Base-by-base conservation (phyloP, 2,113 vertebrate genomes). In the Lates calcarifer region DNA sequence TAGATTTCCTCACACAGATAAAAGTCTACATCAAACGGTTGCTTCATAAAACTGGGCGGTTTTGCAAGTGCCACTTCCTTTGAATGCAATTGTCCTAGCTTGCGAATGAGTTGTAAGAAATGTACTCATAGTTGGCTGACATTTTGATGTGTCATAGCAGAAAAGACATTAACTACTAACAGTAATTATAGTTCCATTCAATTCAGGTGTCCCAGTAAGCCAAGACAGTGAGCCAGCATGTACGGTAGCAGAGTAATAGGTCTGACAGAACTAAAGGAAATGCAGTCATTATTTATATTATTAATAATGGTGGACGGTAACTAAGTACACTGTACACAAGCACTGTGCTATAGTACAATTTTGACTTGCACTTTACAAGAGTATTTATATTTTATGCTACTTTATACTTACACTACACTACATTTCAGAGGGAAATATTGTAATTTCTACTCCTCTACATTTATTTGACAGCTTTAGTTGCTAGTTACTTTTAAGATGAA, bases 41-140 rank as follows among this genome's bases (percentile, higher is more conserved):
- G 41, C 74, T 7, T 26, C 7, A 77, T 60, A 29, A 63, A 72
- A 39, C 7, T 15, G 6, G n/a, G 22, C 1, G 0, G 39, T 77
- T 86, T 77, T 31, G 60, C 65, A 83, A 85, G 10, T 2, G n/a
- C 6, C 45, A 51, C 65, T 87, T 86, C 57, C 65, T 83, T 76
- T 43, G 41, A 70, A 41, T 58, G 41, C n/a, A 77, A 26, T 15
- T 45, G 22, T 6, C 5, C n/a, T 11, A 24, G 26, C 20, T 22
- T 65, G 61, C 15, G 1, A 1, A n/a, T 1, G 29, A 43, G 39
- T 26, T 74, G 33, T 39, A 58, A 63, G 13, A 56, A 45, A 37
- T 68, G 1, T 20, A 29, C 4, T 22, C 5, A 68, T 3, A 62
- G n/a, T 8, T 1, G 26, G 2, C 13, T 26, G 20, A 47, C 2